A percentile compares a stretch with the other conserved stretches of the same genome.
Evolutionary conservation across 2,888 invertebrate genomes (phyloP).

Genomic region (Ophion slaviceki): DNA sequence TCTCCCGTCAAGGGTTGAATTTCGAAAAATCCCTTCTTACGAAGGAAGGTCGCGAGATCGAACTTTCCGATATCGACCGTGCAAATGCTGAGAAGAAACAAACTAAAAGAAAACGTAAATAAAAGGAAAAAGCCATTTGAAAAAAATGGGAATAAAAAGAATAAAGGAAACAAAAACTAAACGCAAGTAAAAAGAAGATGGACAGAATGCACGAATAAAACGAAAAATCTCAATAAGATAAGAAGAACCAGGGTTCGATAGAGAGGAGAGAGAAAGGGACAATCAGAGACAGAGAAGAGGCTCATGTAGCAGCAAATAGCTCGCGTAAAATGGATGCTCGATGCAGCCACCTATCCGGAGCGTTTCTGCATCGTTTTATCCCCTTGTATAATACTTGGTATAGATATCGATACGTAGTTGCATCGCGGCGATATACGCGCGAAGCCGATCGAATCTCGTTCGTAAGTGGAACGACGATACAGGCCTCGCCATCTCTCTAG

Average conservation of each 20-base stretch:
- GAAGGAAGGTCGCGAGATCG: too few species aligned
- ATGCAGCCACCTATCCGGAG: neutral
- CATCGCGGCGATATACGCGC: constrained; percentile 51
- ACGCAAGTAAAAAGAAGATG: too few species aligned
- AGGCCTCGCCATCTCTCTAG: neutral
- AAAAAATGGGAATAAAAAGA: too few species aligned
- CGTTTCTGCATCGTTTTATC: constrained; percentile 48
- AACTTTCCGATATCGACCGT: too few species aligned
- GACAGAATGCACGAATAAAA: neutral
- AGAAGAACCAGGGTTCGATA: too few species aligned
- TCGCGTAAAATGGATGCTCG: neutral
- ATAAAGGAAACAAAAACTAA: too few species aligned
- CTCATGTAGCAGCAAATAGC: neutral
- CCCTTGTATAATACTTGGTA: neutral
- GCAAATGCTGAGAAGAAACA: too few species aligned
- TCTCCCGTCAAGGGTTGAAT: too few species aligned
- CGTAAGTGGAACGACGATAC: constrained; percentile 51
- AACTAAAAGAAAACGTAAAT: too few species aligned
- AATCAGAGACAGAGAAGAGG: neutral
- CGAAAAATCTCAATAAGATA: neutral
- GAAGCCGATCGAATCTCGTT: constrained; percentile 68
- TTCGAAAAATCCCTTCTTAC: too few species aligned
- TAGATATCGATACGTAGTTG: neutral
- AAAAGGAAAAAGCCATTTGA: too few species aligned
- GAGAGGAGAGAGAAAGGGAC: neutral